Evolutionary conservation across 2,113 vertebrate genomes (phyloP).

Genomic region (Rattus norvegicus): DNA sequence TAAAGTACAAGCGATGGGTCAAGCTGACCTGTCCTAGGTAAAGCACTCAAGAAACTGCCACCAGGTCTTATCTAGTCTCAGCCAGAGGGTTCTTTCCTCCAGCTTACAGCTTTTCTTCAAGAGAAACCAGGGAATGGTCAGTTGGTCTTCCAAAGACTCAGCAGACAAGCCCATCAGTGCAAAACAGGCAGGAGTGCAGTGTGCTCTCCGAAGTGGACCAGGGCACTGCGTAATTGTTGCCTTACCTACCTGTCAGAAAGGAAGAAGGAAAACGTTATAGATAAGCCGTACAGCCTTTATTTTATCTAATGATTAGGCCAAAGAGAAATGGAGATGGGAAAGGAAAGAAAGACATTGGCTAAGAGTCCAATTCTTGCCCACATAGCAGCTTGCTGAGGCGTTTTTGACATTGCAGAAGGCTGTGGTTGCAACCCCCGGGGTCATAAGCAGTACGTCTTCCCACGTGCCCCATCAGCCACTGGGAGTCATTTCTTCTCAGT

Average conservation of each 20-base stretch:
- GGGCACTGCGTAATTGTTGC: neutral
- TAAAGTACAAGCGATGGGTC: neutral
- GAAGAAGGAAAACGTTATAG: neutral
- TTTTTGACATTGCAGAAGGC: neutral
- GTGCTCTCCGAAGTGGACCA: neutral
- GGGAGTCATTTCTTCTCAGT: neutral
- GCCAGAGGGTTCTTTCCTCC: accelerated
- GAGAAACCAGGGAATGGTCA: neutral
- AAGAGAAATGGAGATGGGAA: neutral
- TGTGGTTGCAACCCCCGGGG: neutral
- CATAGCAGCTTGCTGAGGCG: neutral
- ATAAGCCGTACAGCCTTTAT: neutral
- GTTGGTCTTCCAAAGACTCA: neutral
- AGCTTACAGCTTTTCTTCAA: neutral
- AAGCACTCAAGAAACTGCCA: neutral
- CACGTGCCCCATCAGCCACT: neutral
- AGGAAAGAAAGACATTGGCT: neutral
- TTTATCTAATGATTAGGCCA: neutral
- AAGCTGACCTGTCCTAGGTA: neutral
- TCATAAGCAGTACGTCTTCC: neutral
- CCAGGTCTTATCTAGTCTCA: accelerated
- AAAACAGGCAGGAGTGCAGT: neutral
- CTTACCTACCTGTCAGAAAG: neutral
- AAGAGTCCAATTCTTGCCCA: neutral
- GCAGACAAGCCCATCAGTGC: accelerated